phyloP scores from a whole-genome alignment of 2,888 invertebrate species.

The Tolmerus cingulatus region DNA sequence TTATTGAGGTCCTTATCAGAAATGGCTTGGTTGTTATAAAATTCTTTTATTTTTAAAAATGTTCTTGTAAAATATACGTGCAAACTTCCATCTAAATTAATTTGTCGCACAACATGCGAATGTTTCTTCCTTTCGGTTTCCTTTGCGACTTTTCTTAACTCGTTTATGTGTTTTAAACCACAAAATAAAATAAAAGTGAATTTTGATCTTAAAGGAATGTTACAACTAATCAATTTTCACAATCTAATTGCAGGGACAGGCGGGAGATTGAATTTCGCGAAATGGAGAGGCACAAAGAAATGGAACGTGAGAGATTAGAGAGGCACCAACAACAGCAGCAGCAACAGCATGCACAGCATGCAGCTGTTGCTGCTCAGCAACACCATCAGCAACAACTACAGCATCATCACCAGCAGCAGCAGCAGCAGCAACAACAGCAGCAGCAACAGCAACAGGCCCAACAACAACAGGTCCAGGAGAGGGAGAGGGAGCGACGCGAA shows the following conservation, averaged over 20 bases:
- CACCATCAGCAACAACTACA: constrained; percentile 43
- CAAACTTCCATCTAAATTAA: too few species aligned
- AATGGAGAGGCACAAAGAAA: constrained; percentile 50
- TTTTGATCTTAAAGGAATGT: background rate
- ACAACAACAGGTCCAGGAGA: constrained; percentile 65
- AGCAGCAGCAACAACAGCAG: constrained; percentile 36
- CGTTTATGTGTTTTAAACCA: too few species aligned
- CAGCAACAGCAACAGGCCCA: constrained; percentile 36
- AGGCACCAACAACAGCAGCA: constrained; percentile 44
- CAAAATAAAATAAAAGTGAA: too few species aligned
- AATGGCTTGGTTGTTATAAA: too few species aligned
- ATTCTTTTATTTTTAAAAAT: too few species aligned
- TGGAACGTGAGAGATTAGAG: constrained; percentile 49
- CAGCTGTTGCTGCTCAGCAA: constrained; percentile 34
- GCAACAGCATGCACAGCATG: constrained; percentile 44
- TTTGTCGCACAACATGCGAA: too few species aligned
- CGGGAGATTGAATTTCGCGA: constrained; percentile 50
- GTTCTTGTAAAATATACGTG: too few species aligned
- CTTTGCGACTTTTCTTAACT: too few species aligned
- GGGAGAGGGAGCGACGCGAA: constrained; percentile 67
- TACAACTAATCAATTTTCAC: background rate
- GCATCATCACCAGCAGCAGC: constrained; percentile 46
- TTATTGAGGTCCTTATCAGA: too few species aligned
- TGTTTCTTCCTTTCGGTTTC: too few species aligned
- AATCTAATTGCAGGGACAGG: constrained; percentile 46